Base-by-base conservation (phyloP, 2,797 vertebrate species). In the Crotalus adamanteus region DNA sequence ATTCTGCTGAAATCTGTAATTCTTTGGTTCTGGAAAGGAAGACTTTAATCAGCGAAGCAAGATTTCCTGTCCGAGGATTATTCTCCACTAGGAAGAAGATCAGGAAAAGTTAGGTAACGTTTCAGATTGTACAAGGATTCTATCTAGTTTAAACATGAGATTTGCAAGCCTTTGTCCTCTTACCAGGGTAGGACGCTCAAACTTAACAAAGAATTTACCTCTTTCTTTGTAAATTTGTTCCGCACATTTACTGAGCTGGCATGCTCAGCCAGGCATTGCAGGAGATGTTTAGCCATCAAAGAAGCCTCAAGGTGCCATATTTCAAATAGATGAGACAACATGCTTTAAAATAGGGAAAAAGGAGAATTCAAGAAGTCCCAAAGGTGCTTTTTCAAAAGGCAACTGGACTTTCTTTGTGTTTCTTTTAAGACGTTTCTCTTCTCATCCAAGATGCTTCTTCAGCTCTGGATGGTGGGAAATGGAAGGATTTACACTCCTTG, bases 11-110 rank as follows among this genome's bases (percentile, higher is more conserved):
- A 95, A 99, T 98, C 97, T 99, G 99, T 96, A 99, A 97, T 95
- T 99, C 99, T 98, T 99, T 99, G 97, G 99, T 99, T 98, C 99
- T 98, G 94, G 98, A 98, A 95, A 99, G 98, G 97, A 99, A 99
- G 97, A 99, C 98, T 97, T 98, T 98, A 95, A 99, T 98, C 94
- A 99, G 97, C 0, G 99, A 98, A 2, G 98, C 98, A 88, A 99
- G 98, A 97, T 99, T 99, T 95, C 99, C 99, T 0, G 99, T 98
- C 95, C 98, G 98, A 95, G 98, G 99, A 97, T 99, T 99, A 97
- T 99, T 99, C 98, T 98, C 98, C 97, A 99, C 99, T 99, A 94
- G 55, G 31, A 94, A 86, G 59, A 96, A 87, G 61, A 86, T 53
- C 87, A 73, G 51, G 63, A 91, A 92, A 95, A 91, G 93, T 92